These are phyloP conservation scores for Villa cingulata DNA, from an alignment of 2,888 invertebrate species.

Conservation along the genomic window DNA sequence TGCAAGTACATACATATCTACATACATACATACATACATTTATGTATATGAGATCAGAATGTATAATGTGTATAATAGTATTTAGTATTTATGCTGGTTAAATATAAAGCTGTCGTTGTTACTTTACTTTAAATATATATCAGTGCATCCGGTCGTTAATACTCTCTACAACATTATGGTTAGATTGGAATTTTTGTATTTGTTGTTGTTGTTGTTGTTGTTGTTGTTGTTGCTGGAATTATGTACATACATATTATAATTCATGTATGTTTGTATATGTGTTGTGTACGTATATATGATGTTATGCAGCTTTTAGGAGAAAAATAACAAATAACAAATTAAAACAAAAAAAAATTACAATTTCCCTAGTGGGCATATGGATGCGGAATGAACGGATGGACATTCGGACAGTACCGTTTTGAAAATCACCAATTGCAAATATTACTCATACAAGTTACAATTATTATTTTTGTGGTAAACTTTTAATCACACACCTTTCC, in stretches of 20 bases:
- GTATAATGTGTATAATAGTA: no score
- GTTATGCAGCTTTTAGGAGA: no score
- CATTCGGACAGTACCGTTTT: conserved; percentile 14
- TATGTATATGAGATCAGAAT: not conserved
- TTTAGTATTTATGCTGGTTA: not conserved
- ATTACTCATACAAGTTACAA: not conserved
- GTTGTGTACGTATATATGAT: no score
- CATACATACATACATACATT: not conserved
- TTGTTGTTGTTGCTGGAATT: conserved; percentile 2
- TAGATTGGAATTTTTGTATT: conserved; percentile 12
- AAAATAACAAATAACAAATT: no score
- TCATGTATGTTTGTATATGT: no score
- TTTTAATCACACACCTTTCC: conserved; percentile 1
- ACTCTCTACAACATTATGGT: conserved; percentile 13
- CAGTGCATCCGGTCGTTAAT: conserved; percentile 16
- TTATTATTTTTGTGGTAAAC: no score
- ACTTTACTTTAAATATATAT: conserved; percentile 14
- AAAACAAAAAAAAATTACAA: no score
- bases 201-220: conserved; percentile 1
- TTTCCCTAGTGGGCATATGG: conserved; percentile 10
- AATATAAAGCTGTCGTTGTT: not conserved
- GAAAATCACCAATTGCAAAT: conserved; percentile 11
- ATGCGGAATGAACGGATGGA: not conserved
- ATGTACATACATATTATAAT: no score
- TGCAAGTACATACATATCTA: not conserved